These are phyloP conservation scores for Nephrotoma appendiculata DNA, from an alignment of 2,888 invertebrate genomes.

Conservation along the genomic window DNA sequence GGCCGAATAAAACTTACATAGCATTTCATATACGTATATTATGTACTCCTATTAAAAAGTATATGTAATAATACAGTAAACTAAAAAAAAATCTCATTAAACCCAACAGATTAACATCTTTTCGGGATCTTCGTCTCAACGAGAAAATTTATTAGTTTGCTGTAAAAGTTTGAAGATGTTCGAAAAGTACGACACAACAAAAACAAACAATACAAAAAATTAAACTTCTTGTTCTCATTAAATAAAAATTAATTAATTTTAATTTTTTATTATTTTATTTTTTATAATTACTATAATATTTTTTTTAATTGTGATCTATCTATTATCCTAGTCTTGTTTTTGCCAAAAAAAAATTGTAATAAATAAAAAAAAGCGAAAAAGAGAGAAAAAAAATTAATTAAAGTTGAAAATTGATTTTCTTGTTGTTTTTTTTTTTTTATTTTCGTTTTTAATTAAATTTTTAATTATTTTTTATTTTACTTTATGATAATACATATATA, in stretches of 20 bases:
- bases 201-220: neutral
- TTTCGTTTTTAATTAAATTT: neutral
- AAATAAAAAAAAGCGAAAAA: neutral
- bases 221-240: neutral
- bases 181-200: neutral
- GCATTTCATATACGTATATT: neutral
- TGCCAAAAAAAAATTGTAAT: slow-evolving; percentile 1
- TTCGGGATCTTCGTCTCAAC: too few relatives aligned
- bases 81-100: too few relatives aligned
- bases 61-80: too few relatives aligned
- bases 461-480: neutral
- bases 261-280: neutral
- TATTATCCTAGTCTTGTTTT: neutral
- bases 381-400: neutral
- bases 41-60: too few relatives aligned
- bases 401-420: neutral
- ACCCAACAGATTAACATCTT: too few relatives aligned
- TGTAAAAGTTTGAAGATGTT: neutral
- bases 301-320: neutral
- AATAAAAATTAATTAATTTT: neutral
- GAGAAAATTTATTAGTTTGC: too few relatives aligned
- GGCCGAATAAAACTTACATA: neutral
- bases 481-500: neutral
- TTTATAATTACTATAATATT: neutral
- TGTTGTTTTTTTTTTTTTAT: neutral